A percentile compares a stretch with the other conserved stretches of the same genome.
phyloP scores from a whole-genome alignment of 2,888 invertebrate species.

The Aphidius colemani region DNA sequence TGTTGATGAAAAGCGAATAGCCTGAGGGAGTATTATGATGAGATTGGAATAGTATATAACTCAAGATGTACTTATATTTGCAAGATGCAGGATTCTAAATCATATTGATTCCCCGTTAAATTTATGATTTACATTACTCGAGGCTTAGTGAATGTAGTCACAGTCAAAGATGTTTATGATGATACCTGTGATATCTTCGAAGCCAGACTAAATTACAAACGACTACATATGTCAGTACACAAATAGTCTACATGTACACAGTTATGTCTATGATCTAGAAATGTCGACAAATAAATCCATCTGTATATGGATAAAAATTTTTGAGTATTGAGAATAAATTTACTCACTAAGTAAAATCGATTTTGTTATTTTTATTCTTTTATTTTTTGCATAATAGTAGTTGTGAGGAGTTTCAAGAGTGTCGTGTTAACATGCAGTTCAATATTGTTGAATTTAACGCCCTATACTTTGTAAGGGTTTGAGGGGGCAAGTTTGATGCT shows the following conservation, averaged over 20 bases:
- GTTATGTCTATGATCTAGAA: background rate
- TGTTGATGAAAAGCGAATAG: constrained; percentile 17
- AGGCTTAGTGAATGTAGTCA: background rate
- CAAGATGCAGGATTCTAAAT: constrained; percentile 39
- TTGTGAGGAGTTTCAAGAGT: constrained; percentile 11
- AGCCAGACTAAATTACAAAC: background rate
- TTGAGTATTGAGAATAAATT: too few relatives aligned
- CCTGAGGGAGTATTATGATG: too few relatives aligned
- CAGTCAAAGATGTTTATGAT: constrained; percentile 12
- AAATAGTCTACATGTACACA: too few relatives aligned
- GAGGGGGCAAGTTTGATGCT: constrained; percentile 23
- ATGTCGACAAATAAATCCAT: constrained; percentile 1
- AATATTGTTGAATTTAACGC: constrained; percentile 26
- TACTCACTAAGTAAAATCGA: background rate
- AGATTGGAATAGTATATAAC: too few relatives aligned
- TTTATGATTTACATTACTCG: constrained; percentile 44
- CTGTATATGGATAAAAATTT: background rate
- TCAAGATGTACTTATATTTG: constrained; percentile 16
- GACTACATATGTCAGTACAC: too few relatives aligned
- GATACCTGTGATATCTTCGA: constrained; percentile 8
- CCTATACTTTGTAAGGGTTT: constrained; percentile 28
- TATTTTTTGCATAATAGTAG: constrained; percentile 14
- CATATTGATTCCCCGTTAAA: constrained; percentile 50
- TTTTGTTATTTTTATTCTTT: background rate
- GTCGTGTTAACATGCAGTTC: constrained; percentile 1